Evolutionary conservation across 1,140 invertebrate species (phyloP), one percentile per base, ranked within the genome.

Genomic region (Cherax quadricarinatus): DNA sequence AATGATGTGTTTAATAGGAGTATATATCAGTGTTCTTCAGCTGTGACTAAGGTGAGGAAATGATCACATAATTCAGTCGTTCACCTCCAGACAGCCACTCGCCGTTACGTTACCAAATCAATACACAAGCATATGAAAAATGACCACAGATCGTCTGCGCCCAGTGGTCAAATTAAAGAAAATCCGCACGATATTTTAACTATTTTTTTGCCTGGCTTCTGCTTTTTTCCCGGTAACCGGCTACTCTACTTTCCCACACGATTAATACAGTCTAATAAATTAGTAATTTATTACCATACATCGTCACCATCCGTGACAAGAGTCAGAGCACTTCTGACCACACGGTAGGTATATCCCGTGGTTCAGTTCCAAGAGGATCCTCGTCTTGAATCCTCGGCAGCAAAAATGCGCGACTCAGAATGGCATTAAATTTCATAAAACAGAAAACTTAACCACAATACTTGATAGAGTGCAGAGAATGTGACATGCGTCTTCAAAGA

Each of bases 161-260:
- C 24, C 1, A 75, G 81, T 24, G 81, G 81, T 83, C 81, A 83
- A 57, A 83, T 83, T 83, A 57, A 57, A 83, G 51, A 57, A 83
- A 83, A 57, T 83, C 81, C 51, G 81, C 49, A 57, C 81, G 24
- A 60, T 83, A 83, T 83, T 57, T 57, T 57, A 83, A 57, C 51
- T 48, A 14, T 24, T 48, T 57, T 57, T 57, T 83, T 57, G 14
- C 10, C 0, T 57, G 79, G 48, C 51, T n/a, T 51, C 78, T 18
- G 4, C 66, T 21, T 70, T 70, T 70, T 21, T 70, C 66, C 66
- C 66, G 21, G 21, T 21, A 70, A 18, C 21, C 66, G 14, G 66
- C 14, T 21, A 21, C 66, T 70, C 21, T 3, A 21, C 14, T 21
- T 18, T 5, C 14, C 14, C 66, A 12, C 14, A 18, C 0, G 6